These are phyloP conservation scores for Drosophila biarmipes DNA, from an alignment of 1,140 invertebrate species.

Conservation along the genomic window DNA sequence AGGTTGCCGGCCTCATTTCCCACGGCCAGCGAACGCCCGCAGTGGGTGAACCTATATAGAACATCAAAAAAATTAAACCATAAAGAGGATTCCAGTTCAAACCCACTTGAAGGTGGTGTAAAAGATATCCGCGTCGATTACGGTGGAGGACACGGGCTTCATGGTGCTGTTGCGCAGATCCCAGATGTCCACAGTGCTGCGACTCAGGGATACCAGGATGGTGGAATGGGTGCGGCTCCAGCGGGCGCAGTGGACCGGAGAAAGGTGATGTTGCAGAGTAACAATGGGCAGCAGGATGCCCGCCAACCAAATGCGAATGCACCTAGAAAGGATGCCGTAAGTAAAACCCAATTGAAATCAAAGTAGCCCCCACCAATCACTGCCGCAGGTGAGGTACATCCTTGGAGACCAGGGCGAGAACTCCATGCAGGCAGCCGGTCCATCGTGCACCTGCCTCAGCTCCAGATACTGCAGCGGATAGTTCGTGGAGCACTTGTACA, in stretches of 20 bases:
- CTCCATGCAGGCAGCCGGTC: slow-evolving; percentile 90
- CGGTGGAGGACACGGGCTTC: slow-evolving; percentile 86
- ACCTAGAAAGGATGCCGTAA: slow-evolving; percentile 55
- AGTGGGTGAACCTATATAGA: slow-evolving; percentile 86
- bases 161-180: slow-evolving; percentile 89
- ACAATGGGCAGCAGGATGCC: slow-evolving; percentile 88
- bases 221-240: slow-evolving; percentile 94
- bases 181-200: slow-evolving; percentile 90
- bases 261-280: slow-evolving; percentile 86
- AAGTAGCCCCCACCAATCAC: slow-evolving; percentile 88
- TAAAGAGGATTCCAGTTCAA: not conserved
- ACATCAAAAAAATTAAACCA: not conserved
- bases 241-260: slow-evolving; percentile 88
- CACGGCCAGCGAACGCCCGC: slow-evolving; percentile 88
- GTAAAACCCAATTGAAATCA: not conserved
- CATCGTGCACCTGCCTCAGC: slow-evolving; percentile 90
- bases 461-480: slow-evolving; percentile 88
- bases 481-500: slow-evolving; percentile 90
- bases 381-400: slow-evolving; percentile 92
- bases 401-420: slow-evolving; percentile 91
- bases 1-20: slow-evolving; percentile 88
- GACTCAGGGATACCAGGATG: slow-evolving; percentile 90
- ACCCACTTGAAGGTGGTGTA: slow-evolving; percentile 74
- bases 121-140: slow-evolving; percentile 77
- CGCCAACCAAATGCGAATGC: slow-evolving; percentile 90